A percentile compares a stretch with the other conserved stretches of the same genome.
Conservation (phyloP, 2,113 vertebrate genomes). For the Pluvianellus socialis region DNA sequence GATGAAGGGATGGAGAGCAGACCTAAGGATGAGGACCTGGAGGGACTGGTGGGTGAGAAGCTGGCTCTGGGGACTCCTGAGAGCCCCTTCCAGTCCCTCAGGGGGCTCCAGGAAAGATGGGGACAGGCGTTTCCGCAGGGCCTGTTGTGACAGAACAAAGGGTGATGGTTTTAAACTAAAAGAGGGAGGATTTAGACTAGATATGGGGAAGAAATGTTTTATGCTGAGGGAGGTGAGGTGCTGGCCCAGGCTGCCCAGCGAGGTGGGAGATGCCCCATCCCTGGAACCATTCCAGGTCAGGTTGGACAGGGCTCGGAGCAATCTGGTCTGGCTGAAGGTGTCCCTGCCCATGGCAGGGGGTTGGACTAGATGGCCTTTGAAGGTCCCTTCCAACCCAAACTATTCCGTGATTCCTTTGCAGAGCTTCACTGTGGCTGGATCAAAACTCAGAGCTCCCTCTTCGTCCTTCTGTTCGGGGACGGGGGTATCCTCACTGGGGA, state of each 20-base stretch:
- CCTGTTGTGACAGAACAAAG: neutral
- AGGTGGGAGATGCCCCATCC: neutral
- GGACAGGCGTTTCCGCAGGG: neutral
- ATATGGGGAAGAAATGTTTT: neutral
- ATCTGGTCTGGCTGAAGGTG: neutral
- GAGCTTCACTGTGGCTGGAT: neutral
- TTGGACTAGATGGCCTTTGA: neutral
- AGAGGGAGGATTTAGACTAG: neutral
- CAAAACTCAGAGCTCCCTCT: neutral
- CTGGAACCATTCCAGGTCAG: neutral
- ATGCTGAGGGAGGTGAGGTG: neutral
- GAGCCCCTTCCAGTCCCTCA: neutral
- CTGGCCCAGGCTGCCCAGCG: neutral
- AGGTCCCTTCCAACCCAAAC: neutral
- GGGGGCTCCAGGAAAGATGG: neutral
- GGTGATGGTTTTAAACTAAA: neutral
- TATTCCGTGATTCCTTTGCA: neutral
- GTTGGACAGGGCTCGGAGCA: neutral
- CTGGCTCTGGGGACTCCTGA: neutral
- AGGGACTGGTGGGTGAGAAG: neutral
- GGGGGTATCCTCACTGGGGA: accelerated
- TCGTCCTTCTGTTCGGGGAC: accelerated
- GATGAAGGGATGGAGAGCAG: neutral
- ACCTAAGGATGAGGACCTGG: neutral
- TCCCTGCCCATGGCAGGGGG: neutral